Evolutionary conservation across 2,797 vertebrate genomes (phyloP).

Genomic region (Tarsius wallacei): DNA sequence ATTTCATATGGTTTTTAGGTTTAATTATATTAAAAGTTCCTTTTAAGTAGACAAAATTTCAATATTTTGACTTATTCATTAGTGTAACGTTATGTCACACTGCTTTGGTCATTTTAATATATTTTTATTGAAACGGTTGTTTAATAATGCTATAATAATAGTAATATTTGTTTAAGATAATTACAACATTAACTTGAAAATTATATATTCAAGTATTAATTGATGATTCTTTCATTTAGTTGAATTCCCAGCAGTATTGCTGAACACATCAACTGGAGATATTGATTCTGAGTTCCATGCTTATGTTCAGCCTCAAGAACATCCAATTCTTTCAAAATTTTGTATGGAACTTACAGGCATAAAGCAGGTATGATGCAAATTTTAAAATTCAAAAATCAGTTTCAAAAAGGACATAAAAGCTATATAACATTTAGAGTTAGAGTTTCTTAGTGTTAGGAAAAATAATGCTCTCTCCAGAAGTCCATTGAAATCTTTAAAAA

Average conservation of each 20-base stretch:
- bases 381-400: slow-evolving; percentile 33
- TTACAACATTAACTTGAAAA: slow-evolving; percentile 45
- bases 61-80: slow-evolving; percentile 55
- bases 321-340: slow-evolving; percentile 94
- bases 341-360: slow-evolving; percentile 97
- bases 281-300: slow-evolving; percentile 95
- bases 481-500: slow-evolving; percentile 56
- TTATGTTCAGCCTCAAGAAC: slow-evolving; percentile 97
- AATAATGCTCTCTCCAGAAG: neutral
- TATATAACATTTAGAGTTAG: slow-evolving; percentile 49
- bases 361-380: slow-evolving; percentile 92
- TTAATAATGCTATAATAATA: slow-evolving; percentile 24
- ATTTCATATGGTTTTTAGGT: neutral
- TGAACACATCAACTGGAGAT: slow-evolving; percentile 94
- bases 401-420: slow-evolving; percentile 69
- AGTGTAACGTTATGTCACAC: neutral
- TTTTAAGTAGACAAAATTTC: slow-evolving; percentile 32
- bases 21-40: slow-evolving; percentile 47
- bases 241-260: slow-evolving; percentile 96
- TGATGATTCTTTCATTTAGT: slow-evolving; percentile 89
- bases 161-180: neutral
- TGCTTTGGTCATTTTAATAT: slow-evolving; percentile 59
- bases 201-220: slow-evolving; percentile 14
- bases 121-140: slow-evolving; percentile 28
- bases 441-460: slow-evolving; percentile 25